Base-by-base conservation (phyloP, 2,113 vertebrate genomes). In the Cololabis saira region DNA sequence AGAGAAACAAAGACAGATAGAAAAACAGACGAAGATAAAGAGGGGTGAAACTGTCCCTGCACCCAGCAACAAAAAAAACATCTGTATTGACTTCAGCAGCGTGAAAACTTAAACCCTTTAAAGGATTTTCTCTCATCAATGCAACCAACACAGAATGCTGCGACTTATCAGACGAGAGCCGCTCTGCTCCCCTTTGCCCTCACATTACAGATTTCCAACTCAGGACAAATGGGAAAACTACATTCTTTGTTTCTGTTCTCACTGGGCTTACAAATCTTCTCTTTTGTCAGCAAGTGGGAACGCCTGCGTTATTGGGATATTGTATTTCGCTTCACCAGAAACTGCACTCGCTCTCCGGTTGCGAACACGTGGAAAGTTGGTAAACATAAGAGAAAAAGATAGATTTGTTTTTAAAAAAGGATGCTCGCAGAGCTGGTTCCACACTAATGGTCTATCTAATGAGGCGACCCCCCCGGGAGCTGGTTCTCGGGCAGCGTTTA, bases 201-300 rank as follows among this genome's bases (percentile, higher is more conserved):
- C 79, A 67, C 82, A 88, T 88, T 86, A 85, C 87, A 87, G 81
- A 89, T 86, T 83, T 88, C 78, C 82, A 66, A 71, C 64, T 10
- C 44, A 61, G 61, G 78, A 67, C 68, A 86, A 84, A 85, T 71
- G 52, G 80, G 75, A 71, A 83, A 82, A 75, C 67, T 75, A 40
- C 4, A 80, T 81, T 62, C 50, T 78, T 83, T 88, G 81, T 82
- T 76, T 78, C 74, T 67, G 33, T 60, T 79, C 65, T 75, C 70
- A 53, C 24, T 21, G 41, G 74, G 61, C 52, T 51, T 1, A 24
- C 74, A 74, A 79, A 82, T 63, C 59, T 79, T 69, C 72, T 71
- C 14, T 61, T 21, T 70, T 54, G 24, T 27, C 24, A 27, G 76
- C 51, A 18, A 50, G 53, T 17, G n/a, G 65, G 67, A 55, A 64